Base-by-base conservation (phyloP, 2,888 invertebrate species). In the Pseudococcus jackbeardsleyi region DNA sequence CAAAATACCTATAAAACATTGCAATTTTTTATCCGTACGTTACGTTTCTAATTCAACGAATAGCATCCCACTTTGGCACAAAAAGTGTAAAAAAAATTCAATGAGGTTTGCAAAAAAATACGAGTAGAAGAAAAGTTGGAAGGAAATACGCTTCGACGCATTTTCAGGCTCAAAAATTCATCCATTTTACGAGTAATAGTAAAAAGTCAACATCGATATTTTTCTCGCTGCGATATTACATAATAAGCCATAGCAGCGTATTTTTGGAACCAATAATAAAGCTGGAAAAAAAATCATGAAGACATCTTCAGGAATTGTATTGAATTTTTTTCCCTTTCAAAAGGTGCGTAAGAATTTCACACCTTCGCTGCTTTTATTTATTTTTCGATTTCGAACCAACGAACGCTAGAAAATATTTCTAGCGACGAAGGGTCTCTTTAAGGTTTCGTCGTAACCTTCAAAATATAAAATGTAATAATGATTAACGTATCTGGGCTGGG, bases 241-340 rank as follows among this genome's bases (percentile, higher is more conserved):
- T 72, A 72, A 33, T 72, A 72, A 72, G 72, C 26, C 26, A 4
- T 5, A 8, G 26, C 11, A 39, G 17, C 72, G 72, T 72, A 72
- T 79, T 79, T 79, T 79, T 42, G 79, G 79, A 79, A 79, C 79
- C 79, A 79, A 79, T 79, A 79, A 79, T 42, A 79, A 79, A 42
- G 79, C 42, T 79, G 26, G 42, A 79, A 79, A 79, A 72, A 79
- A 79, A 79, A n/a, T 79, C 39, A 42, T 46, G 33, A 79, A 79
- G 42, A 79, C 42, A 42, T 79, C 42, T 79, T 42, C n/a, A 39
- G 3, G n/a, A 79, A 79, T 79, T 19, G 46, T 79, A 79, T 79
- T 79, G 79, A 79, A 79, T 79, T 79, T 79, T 46, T 33, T 72
- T 33, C 26, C 33, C 68, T 33, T 72, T 72, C 15, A 26, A 26